phyloP scores from a whole-genome alignment of 2,888 invertebrate genomes.

The Torymus aiolomorphi region DNA sequence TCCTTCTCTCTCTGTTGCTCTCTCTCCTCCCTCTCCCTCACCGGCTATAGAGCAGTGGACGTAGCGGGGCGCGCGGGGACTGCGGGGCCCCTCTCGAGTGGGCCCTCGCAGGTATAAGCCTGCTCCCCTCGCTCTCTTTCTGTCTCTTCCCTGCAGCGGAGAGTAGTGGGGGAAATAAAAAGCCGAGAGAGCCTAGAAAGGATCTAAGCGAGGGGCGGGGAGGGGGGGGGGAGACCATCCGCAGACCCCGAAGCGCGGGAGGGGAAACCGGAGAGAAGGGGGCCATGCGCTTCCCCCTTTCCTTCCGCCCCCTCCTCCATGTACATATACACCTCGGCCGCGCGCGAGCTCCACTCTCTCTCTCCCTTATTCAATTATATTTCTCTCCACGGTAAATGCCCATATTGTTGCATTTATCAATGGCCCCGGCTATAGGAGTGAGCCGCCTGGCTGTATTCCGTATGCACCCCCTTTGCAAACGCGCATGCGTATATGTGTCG shows the following conservation, averaged over 20 bases:
- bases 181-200: conserved; percentile 71
- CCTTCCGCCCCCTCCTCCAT: conserved; percentile 7
- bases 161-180: conserved; percentile 70
- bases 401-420: conserved; percentile 75
- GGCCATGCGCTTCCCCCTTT: conserved; percentile 62
- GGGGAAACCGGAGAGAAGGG: conserved; percentile 60
- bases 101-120: neutral
- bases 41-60: too few relatives aligned
- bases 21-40: conserved; percentile 65
- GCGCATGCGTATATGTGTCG: conserved; percentile 2
- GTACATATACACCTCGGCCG: neutral
- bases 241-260: conserved; percentile 61
- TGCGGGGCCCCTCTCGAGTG: conserved; percentile 37
- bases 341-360: conserved; percentile 38
- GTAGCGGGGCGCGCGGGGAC: conserved; percentile 56
- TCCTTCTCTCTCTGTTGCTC: conserved; percentile 52
- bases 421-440: conserved; percentile 73
- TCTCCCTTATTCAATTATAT: conserved; percentile 73
- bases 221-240: conserved; percentile 70
- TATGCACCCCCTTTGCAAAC: conserved; percentile 60
- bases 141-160: neutral
- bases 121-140: conserved; percentile 42
- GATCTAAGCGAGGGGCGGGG: conserved; percentile 70
- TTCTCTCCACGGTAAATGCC: conserved; percentile 74
- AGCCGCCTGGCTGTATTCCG: conserved; percentile 70